A percentile compares a stretch with the other conserved stretches of the same genome.
Conservation (phyloP, 92 coral and sea anemone genomes). For the Anthopleura xanthogrammica region DNA sequence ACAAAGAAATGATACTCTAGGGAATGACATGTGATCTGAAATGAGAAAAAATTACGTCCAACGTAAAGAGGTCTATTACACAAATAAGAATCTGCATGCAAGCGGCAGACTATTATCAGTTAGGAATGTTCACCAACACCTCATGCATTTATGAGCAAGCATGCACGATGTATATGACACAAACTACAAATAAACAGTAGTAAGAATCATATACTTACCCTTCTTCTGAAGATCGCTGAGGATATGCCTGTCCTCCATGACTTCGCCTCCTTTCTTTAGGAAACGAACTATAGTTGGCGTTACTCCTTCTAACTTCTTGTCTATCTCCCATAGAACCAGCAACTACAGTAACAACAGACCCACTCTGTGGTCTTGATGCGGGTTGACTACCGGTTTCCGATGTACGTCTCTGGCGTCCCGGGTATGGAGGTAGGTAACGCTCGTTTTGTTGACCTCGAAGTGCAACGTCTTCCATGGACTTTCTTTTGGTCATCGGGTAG, state of each 20-base stretch:
- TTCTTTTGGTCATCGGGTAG: constrained; percentile 19
- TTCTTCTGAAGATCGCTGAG: not conserved
- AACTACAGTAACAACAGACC: constrained; percentile 19
- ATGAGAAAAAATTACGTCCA: too few species aligned
- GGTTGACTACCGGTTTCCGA: constrained; percentile 2
- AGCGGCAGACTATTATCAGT: too few species aligned
- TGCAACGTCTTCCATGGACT: constrained; percentile 21
- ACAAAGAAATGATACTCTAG: too few species aligned
- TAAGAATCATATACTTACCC: constrained; percentile 8
- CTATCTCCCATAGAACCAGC: constrained; percentile 9
- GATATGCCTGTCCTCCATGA: constrained; percentile 13
- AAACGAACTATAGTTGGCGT: constrained; percentile 12
- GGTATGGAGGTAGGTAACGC: constrained; percentile 17
- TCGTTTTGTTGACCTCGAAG: constrained; percentile 12
- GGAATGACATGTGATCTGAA: too few species aligned
- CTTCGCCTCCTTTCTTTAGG: constrained; percentile 26
- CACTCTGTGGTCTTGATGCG: constrained; percentile 36
- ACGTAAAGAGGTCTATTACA: too few species aligned
- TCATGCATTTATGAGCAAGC: not conserved
- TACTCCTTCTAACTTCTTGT: constrained; percentile 14
- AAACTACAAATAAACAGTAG: not conserved
- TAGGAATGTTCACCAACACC: too few species aligned
- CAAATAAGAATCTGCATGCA: too few species aligned
- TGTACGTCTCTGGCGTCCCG: constrained; percentile 8
- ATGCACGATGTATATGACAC: not conserved